Percentiles rank a stretch among this genome's conserved stretches.
These are phyloP conservation scores for Anthopleura xanthogrammica DNA, from an alignment of 92 coral and sea anemone species.

Conservation along the genomic window DNA sequence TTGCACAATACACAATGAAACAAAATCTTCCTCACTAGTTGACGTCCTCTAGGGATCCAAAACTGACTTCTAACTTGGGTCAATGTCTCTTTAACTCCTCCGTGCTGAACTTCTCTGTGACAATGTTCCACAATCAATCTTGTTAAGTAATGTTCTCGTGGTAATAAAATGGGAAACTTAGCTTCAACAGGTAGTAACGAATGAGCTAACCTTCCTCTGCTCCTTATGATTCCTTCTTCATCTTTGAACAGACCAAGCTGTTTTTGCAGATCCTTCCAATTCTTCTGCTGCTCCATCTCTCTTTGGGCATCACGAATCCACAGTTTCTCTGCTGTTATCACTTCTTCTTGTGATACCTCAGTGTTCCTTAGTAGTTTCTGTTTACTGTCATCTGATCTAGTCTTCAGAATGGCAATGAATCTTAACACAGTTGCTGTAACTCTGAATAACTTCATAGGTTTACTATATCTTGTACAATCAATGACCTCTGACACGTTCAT, in stretches of 20 bases:
- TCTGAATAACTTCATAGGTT: too few relatives aligned
- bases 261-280: constrained; percentile 39
- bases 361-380: constrained; percentile 2
- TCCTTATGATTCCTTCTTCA: constrained; percentile 35
- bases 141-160: constrained; percentile 47
- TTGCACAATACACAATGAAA: constrained; percentile 23
- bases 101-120: constrained; percentile 33
- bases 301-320: constrained; percentile 54
- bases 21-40: constrained; percentile 22
- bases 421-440: too few relatives aligned
- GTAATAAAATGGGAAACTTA: constrained; percentile 42
- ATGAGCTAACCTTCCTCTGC: constrained; percentile 52
- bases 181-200: constrained; percentile 27
- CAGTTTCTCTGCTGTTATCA: constrained; percentile 31
- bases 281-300: constrained; percentile 24
- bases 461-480: too few relatives aligned
- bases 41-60: constrained; percentile 33
- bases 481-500: too few relatives aligned
- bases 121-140: constrained; percentile 36
- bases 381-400: constrained; percentile 7
- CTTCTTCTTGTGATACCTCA: constrained; percentile 27
- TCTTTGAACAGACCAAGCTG: constrained; percentile 54
- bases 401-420: constrained; percentile 29
- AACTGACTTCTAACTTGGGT: constrained; percentile 31
- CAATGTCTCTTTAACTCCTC: constrained; percentile 30